Conservation (phyloP, 2,797 vertebrate species). For the Onychomys torridus region DNA sequence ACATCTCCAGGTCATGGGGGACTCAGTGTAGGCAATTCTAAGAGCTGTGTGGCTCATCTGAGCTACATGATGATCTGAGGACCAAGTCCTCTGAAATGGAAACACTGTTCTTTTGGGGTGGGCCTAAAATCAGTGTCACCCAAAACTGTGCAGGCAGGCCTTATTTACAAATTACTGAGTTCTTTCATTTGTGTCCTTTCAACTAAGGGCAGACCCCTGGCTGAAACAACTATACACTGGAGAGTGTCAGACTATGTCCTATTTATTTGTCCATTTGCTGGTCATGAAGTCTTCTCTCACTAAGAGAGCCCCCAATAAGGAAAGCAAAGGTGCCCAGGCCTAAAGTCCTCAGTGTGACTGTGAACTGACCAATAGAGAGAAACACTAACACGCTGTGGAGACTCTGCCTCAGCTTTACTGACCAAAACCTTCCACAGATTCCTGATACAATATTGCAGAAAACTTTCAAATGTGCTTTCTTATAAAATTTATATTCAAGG, state of each 20-base stretch:
- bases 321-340: neutral
- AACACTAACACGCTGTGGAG: neutral
- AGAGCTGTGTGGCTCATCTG: neutral
- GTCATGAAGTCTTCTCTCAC: neutral
- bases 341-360: neutral
- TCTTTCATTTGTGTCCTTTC: neutral
- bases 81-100: neutral
- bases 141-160: neutral
- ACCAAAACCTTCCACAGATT: neutral
- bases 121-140: neutral
- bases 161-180: neutral
- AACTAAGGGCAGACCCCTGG: neutral
- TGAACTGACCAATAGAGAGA: neutral
- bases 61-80: neutral
- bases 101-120: neutral
- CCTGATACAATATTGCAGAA: neutral
- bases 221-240: neutral
- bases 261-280: neutral
- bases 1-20: neutral
- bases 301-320: neutral
- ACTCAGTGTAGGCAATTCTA: neutral
- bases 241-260: neutral
- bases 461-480: neutral
- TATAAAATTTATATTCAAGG: neutral
- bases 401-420: neutral